These are phyloP conservation scores for Ptychobarbus kaznakovi DNA, from an alignment of 2,797 vertebrate species.

Conservation along the genomic window DNA sequence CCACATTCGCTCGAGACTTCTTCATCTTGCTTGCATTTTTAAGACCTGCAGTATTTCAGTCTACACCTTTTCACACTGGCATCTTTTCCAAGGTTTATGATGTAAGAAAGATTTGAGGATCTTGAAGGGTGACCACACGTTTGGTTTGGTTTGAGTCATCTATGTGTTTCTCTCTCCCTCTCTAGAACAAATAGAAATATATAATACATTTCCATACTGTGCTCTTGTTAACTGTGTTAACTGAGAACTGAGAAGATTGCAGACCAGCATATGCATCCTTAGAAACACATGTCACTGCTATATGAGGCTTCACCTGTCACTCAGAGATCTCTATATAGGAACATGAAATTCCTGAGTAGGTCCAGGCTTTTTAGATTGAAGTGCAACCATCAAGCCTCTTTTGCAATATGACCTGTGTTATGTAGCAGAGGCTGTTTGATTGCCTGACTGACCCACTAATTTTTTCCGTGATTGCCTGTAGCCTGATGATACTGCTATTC, in stretches of 20 bases:
- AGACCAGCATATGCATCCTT: not conserved
- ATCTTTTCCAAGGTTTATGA: slow-evolving; percentile 17
- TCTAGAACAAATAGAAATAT: not conserved
- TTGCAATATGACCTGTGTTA: slow-evolving; percentile 10
- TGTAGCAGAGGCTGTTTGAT: not conserved
- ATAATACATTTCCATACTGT: not conserved
- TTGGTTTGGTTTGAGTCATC: slow-evolving; percentile 24
- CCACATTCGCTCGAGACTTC: not conserved
- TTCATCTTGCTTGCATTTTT: slow-evolving; percentile 1
- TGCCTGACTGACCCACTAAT: not conserved
- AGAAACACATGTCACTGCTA: slow-evolving; percentile 23
- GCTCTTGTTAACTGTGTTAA: not conserved
- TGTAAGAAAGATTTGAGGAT: not conserved
- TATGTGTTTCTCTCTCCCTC: not conserved
- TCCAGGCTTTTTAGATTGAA: slow-evolving; percentile 2
- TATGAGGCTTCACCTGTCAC: slow-evolving; percentile 23
- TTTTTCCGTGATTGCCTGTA: not conserved
- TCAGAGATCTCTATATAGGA: not conserved
- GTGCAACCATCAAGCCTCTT: not conserved
- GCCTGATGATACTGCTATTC: not conserved
- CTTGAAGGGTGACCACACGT: slow-evolving; percentile 12
- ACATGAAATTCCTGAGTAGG: not conserved
- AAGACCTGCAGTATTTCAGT: slow-evolving; percentile 6
- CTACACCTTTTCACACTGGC: not conserved
- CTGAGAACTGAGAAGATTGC: not conserved